Percentiles rank a stretch among this genome's conserved stretches.
Conservation (phyloP, 2,113 vertebrate species). For the Nicator chloris region DNA sequence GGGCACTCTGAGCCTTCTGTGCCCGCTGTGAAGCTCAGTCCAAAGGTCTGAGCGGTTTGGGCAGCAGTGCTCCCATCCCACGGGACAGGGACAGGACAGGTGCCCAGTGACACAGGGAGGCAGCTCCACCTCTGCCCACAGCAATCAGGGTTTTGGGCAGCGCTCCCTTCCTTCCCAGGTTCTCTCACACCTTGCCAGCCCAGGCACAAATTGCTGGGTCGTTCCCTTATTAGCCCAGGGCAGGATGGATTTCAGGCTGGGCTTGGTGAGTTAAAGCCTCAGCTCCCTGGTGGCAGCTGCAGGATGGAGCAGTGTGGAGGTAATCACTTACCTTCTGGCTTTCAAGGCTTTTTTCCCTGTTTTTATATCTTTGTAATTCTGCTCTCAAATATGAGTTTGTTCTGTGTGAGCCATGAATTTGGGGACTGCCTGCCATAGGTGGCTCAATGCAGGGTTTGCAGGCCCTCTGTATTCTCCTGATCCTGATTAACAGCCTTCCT, state of each 20-base stretch:
- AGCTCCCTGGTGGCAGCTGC: neutral
- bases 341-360: neutral
- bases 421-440: neutral
- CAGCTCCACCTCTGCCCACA: neutral
- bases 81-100: no score
- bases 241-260: neutral
- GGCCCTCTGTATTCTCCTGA: slow-evolving; percentile 1
- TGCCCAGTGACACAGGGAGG: no score
- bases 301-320: neutral
- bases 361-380: slow-evolving; percentile 11
- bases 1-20: accelerated
- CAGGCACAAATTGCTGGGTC: accelerated
- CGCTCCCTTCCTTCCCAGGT: neutral
- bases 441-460: slow-evolving; percentile 3
- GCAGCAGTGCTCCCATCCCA: no score
- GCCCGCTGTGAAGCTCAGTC: neutral
- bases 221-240: neutral
- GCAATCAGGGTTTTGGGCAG: neutral
- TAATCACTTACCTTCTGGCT: neutral
- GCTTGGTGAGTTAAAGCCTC: neutral
- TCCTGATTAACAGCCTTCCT: slow-evolving; percentile 39
- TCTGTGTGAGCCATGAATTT: slow-evolving; percentile 15
- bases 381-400: slow-evolving; percentile 9
- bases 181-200: accelerated
- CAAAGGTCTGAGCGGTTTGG: neutral